Percentiles rank a stretch among this genome's conserved stretches.
Evolutionary conservation across 2,113 vertebrate species (phyloP).

Genomic region (Brachypodius melanocephalos): DNA sequence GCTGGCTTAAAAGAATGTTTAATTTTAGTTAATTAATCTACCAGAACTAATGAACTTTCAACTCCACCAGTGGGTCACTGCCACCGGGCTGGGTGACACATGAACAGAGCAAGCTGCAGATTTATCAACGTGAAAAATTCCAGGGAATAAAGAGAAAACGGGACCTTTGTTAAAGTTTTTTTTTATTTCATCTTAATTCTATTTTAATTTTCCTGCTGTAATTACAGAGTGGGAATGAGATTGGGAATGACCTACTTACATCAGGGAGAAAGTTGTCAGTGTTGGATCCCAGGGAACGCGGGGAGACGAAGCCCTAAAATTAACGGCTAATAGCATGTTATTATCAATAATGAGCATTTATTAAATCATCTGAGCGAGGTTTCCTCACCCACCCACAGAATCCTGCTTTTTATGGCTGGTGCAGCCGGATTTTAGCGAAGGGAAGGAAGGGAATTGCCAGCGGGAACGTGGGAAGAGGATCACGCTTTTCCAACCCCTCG

Average conservation of each 20-base stretch:
- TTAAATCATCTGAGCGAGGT: background rate
- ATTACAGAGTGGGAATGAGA: background rate
- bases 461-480: background rate
- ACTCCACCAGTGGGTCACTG: background rate
- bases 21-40: conserved; percentile 62
- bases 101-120: background rate
- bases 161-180: background rate
- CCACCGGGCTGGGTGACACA: background rate
- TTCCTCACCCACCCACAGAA: background rate
- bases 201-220: background rate
- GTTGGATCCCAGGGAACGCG: background rate
- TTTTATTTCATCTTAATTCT: background rate
- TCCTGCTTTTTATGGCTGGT: background rate
- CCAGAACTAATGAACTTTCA: conserved; percentile 57
- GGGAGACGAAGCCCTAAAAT: conserved; percentile 13
- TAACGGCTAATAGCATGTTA: background rate
- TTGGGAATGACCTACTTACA: background rate
- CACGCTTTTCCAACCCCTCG: background rate
- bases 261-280: background rate
- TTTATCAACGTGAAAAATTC: background rate
- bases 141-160: background rate
- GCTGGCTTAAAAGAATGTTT: conserved; percentile 35
- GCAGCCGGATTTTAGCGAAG: background rate
- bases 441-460: background rate
- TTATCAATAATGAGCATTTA: conserved; percentile 22